Percentiles rank a stretch among this genome's conserved stretches.
Evolutionary conservation across 2,113 vertebrate genomes (phyloP).

Genomic region (Alligator sinensis): DNA sequence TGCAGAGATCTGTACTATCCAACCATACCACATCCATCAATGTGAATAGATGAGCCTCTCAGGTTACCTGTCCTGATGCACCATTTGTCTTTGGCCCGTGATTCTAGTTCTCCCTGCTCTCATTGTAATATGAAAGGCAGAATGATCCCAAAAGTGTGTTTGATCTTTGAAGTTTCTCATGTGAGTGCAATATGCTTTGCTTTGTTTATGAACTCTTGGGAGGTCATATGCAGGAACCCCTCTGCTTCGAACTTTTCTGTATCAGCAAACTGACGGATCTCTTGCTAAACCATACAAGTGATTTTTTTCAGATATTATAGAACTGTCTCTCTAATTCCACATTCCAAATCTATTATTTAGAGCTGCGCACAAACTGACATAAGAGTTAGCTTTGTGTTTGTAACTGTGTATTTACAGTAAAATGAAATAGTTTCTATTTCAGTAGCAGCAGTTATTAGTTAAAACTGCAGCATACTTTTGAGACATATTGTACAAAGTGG

Average conservation of each 20-base stretch:
- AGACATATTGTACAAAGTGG: neutral
- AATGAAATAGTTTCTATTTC: constrained; percentile 8
- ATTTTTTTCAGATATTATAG: neutral
- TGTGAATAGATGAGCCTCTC: neutral
- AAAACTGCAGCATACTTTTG: neutral
- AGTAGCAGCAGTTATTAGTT: constrained; percentile 1
- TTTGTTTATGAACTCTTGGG: neutral
- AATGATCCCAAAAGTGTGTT: too few species aligned
- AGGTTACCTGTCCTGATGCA: neutral
- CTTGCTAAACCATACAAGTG: neutral
- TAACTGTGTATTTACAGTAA: neutral
- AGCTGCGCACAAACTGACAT: neutral
- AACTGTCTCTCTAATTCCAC: constrained; percentile 35
- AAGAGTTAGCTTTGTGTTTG: constrained; percentile 6
- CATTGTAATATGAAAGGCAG: too few species aligned
- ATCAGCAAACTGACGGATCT: neutral
- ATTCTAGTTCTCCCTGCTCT: too few species aligned
- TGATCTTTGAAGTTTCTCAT: too few species aligned
- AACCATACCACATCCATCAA: neutral
- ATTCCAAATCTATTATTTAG: constrained; percentile 13
- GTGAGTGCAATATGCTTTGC: too few species aligned
- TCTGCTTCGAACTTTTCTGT: too few species aligned
- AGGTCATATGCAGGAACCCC: too few species aligned
- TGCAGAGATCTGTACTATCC: neutral
- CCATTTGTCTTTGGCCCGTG: neutral